phyloP scores from a whole-genome alignment of 2,888 invertebrate genomes.

The Gastrophysa polygoni region DNA sequence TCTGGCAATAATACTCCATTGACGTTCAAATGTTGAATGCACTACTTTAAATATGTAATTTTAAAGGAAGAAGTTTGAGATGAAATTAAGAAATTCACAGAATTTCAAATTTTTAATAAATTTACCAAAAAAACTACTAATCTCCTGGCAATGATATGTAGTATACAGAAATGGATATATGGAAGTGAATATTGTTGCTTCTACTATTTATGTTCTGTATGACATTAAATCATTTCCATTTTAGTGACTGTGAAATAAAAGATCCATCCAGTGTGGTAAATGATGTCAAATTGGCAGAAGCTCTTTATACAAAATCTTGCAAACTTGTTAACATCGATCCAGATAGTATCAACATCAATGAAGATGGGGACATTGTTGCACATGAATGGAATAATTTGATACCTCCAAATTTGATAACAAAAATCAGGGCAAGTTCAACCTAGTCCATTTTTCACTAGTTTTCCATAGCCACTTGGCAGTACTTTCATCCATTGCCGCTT shows the following conservation, averaged over 20 bases:
- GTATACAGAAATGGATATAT: no score
- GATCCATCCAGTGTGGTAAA: slow-evolving; percentile 51
- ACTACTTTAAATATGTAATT: no score
- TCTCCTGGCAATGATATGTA: no score
- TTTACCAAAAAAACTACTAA: no score
- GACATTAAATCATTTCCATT: not conserved
- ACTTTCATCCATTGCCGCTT: slow-evolving; percentile 62
- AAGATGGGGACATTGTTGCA: not conserved
- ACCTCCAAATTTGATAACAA: not conserved
- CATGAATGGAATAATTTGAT: not conserved
- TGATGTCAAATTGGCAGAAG: slow-evolving; percentile 48
- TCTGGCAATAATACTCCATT: no score
- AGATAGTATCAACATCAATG: slow-evolving; percentile 15
- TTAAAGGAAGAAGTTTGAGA: no score
- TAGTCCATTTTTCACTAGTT: slow-evolving; percentile 83
- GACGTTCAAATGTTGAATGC: no score
- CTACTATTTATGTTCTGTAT: no score
- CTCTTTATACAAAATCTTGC: slow-evolving; percentile 54
- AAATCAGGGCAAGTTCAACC: slow-evolving; percentile 30
- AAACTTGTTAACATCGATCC: slow-evolving; percentile 45
- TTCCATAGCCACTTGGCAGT: slow-evolving; percentile 75
- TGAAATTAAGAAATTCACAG: no score
- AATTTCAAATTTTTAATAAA: no score
- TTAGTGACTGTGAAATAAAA: slow-evolving; percentile 57
- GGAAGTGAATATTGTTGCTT: no score